Conservation (phyloP, 64 coral and sea anemone genomes). For the Cladopsammia gracilis region DNA sequence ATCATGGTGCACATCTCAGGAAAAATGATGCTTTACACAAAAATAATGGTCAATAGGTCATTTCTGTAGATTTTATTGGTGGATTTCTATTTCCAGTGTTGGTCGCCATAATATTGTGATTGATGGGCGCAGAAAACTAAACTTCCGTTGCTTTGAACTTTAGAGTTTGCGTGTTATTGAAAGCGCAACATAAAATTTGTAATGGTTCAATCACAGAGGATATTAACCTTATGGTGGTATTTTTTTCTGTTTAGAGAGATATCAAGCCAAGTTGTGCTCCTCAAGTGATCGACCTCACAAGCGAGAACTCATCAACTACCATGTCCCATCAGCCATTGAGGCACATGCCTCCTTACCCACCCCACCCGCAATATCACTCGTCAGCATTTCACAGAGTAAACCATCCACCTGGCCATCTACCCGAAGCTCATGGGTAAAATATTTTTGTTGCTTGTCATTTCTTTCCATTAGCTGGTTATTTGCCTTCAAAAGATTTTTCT, state of each 20-base stretch:
- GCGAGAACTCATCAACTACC: slow-evolving; percentile 65
- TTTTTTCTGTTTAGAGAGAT: slow-evolving; percentile 79
- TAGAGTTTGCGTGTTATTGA: too few species aligned
- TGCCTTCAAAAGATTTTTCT: neutral
- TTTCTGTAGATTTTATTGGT: too few species aligned
- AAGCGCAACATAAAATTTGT: too few species aligned
- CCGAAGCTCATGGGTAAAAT: slow-evolving; percentile 88
- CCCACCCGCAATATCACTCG: slow-evolving; percentile 61
- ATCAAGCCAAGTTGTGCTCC: slow-evolving; percentile 76
- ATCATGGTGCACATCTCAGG: too few species aligned
- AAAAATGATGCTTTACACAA: too few species aligned
- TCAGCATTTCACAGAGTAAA: slow-evolving; percentile 95
- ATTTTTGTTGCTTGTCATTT: neutral
- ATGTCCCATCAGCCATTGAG: slow-evolving; percentile 91
- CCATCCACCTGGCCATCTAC: slow-evolving; percentile 60
- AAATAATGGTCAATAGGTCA: too few species aligned
- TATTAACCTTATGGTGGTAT: neutral
- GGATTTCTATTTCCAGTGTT: too few species aligned
- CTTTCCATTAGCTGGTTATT: too few species aligned
- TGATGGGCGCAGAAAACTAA: too few species aligned
- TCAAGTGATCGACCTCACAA: slow-evolving; percentile 90
- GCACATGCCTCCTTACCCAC: slow-evolving; percentile 81
- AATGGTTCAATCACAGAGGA: too few species aligned
- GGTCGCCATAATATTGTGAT: too few species aligned
- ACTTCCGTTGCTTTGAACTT: too few species aligned